Base-by-base conservation (phyloP, 2,888 invertebrate genomes). In the Dicranocentrus wangi region DNA sequence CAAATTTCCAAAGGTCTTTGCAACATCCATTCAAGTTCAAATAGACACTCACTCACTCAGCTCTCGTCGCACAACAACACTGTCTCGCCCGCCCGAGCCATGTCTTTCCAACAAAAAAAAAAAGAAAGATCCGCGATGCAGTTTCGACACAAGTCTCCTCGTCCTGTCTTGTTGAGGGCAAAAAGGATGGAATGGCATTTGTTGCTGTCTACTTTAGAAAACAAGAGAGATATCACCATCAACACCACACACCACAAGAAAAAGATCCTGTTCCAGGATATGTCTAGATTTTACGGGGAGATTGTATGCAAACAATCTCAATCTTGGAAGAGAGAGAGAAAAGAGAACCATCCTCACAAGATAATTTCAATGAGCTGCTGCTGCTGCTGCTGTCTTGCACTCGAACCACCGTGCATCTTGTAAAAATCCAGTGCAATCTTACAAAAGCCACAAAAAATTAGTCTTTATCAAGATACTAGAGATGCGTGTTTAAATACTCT, bases 401-500 rank as follows among this genome's bases (percentile, higher is more conserved):
- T 8, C 51, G 15, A 17, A 5, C 51, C 51, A 8, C 10, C 10
- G 10, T 32, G 32, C 32, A 32, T 32, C 32, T 32, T 32, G 55
- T 17, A 68, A 53, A 68, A 39, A 70, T 65, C 61, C 15, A 32
- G 5, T 32, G 32, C 32, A 32, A 32, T 32, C 32, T 65, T 21
- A 1, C 15, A n/a, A 43, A 17, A 43, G 32, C 3, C 32, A 10
- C 32, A 32, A 28, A 28, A 32, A 72, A 60, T 71, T 71, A 71
- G 71, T 60, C 72, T 72, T 63, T 39, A 73, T 51, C 51, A 65
- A 65, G 23, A n/a, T 32, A 17, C 19, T 21, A 47, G 32, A 51
- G 53, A 51, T 65, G 63, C 13, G 65, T 65, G 55, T 65, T 73
- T 73, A 65, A 65, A 53, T 65, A 65, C 55, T 51, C 21, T 73